Evolutionary conservation across 2,888 invertebrate genomes (phyloP).

Genomic region (Acrobasis repandana): DNA sequence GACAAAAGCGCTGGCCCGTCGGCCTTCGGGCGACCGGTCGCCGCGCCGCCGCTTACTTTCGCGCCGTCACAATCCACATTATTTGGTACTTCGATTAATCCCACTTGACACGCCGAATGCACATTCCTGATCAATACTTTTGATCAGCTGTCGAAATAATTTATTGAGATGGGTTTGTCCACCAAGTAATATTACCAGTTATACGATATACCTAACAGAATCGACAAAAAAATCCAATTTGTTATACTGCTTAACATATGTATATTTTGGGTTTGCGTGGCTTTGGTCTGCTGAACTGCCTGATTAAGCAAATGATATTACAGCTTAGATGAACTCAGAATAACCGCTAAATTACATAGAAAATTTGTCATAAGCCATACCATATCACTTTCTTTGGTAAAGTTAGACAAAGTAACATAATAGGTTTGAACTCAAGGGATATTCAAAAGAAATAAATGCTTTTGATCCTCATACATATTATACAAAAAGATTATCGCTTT

Average conservation of each 20-base stretch:
- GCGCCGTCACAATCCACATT: conserved; percentile 55
- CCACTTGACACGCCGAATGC: conserved; percentile 13
- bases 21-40: conserved; percentile 79
- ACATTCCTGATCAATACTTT: conserved; percentile 16
- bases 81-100: conserved; percentile 39
- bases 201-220: too few species aligned
- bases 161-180: not conserved
- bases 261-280: too few species aligned
- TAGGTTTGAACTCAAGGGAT: too few species aligned
- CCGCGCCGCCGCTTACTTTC: conserved; percentile 69
- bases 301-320: not conserved
- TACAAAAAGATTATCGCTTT: too few species aligned
- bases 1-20: conserved; percentile 70
- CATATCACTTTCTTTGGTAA: too few species aligned
- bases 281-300: not conserved
- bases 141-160: conserved; percentile 17
- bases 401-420: too few species aligned
- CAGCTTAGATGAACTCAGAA: not conserved
- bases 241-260: too few species aligned
- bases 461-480: too few species aligned
- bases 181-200: too few species aligned
- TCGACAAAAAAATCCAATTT: too few species aligned
- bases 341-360: not conserved
- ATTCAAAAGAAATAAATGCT: too few species aligned
- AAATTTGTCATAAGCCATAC: too few species aligned